Conservation (phyloP, 1,140 invertebrate species). For the Scaptomyza montana region DNA sequence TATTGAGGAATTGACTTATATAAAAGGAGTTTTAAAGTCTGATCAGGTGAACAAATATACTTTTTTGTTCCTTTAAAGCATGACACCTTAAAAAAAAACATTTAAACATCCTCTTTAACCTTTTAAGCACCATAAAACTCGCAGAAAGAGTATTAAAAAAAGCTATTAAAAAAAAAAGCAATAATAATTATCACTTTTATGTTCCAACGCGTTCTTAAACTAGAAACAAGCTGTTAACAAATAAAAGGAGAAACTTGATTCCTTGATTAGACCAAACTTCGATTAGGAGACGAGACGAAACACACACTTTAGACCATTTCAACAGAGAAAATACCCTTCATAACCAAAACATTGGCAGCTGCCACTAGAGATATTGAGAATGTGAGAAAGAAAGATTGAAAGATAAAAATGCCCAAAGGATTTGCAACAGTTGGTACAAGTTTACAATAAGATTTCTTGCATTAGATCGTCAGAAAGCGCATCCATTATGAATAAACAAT, state of each 20-base stretch:
- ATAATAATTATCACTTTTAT: too few relatives aligned
- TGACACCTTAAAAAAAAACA: too few relatives aligned
- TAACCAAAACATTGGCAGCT: too few relatives aligned
- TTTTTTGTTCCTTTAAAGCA: too few relatives aligned
- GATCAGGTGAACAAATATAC: too few relatives aligned
- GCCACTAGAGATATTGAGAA: too few relatives aligned
- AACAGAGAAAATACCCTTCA: too few relatives aligned
- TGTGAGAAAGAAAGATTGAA: too few relatives aligned
- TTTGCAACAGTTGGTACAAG: slow-evolving; percentile 69
- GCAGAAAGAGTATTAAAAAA: neutral
- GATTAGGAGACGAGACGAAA: slow-evolving; percentile 19
- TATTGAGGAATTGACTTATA: neutral
- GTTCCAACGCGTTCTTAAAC: slow-evolving; percentile 24
- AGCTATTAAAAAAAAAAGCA: too few relatives aligned
- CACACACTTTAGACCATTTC: neutral
- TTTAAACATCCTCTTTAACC: too few relatives aligned
- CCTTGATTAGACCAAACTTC: slow-evolving; percentile 6
- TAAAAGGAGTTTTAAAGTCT: too few relatives aligned
- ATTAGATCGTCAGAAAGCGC: slow-evolving; percentile 42
- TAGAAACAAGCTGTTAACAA: slow-evolving; percentile 47
- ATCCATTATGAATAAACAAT: slow-evolving; percentile 72
- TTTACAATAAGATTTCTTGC: slow-evolving; percentile 73
- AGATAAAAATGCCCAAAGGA: slow-evolving; percentile 66
- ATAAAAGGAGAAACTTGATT: slow-evolving; percentile 41
- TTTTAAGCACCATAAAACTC: neutral